phyloP scores from a whole-genome alignment of 2,888 invertebrate species.

The Athalia cordata region DNA sequence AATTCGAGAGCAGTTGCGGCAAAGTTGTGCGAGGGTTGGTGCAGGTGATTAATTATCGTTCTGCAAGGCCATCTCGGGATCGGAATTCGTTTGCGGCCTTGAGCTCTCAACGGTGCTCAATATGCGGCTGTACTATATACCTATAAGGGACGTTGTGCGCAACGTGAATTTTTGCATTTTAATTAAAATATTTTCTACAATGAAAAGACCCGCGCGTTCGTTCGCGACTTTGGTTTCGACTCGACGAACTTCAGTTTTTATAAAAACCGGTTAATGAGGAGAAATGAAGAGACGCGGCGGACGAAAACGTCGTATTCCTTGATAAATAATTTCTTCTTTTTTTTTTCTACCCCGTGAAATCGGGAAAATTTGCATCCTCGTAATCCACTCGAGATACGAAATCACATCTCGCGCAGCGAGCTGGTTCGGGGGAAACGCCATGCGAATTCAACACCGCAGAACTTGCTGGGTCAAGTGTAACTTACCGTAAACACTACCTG shows the following conservation, averaged over 20 bases:
- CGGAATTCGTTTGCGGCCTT: background rate
- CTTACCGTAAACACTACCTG: conserved; percentile 15
- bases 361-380: too few species aligned
- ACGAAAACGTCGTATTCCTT: too few species aligned
- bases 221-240: background rate
- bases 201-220: background rate
- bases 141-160: background rate
- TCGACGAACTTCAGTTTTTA: too few species aligned
- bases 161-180: conserved; percentile 38
- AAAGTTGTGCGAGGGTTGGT: background rate
- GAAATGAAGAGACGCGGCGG: too few species aligned
- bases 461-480: conserved; percentile 22
- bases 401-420: too few species aligned
- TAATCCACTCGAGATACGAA: too few species aligned
- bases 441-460: background rate
- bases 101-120: background rate
- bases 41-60: conserved; percentile 26
- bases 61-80: background rate
- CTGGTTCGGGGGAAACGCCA: background rate
- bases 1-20: background rate
- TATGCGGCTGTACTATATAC: background rate
- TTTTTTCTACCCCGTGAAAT: too few species aligned
- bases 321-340: too few species aligned
- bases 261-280: too few species aligned
- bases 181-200: conserved; percentile 19